A percentile compares a stretch with the other conserved stretches of the same genome.
Evolutionary conservation across 2,797 vertebrate genomes (phyloP).

Genomic region (Ctenopoma multispine): DNA sequence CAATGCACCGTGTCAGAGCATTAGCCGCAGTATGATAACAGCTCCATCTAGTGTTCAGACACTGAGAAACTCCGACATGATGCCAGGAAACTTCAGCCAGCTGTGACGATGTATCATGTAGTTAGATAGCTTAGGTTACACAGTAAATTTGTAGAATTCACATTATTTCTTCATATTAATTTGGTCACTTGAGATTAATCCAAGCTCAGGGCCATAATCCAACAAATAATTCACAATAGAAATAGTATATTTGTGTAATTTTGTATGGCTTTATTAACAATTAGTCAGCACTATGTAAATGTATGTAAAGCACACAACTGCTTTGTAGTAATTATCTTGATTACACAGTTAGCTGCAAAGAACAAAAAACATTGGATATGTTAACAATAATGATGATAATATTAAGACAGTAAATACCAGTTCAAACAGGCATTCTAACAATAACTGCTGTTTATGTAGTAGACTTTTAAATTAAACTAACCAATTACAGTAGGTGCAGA

Average conservation of each 20-base stretch:
- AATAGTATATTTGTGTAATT: neutral
- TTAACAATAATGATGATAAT: too few species aligned
- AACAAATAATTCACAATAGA: neutral
- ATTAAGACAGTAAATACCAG: too few species aligned
- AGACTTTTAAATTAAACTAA: too few species aligned
- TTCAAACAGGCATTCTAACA: too few species aligned
- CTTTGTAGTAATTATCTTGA: neutral
- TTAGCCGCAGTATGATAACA: slow-evolving; percentile 77
- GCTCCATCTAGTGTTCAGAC: slow-evolving; percentile 86
- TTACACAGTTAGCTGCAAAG: neutral
- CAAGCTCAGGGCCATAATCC: neutral
- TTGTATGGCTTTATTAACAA: neutral
- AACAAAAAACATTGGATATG: neutral
- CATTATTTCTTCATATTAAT: neutral
- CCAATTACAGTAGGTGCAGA: too few species aligned
- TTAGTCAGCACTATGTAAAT: neutral
- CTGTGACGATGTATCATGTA: neutral
- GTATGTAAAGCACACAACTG: neutral
- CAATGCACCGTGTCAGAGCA: neutral
- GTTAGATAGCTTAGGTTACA: neutral
- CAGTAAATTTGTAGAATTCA: neutral
- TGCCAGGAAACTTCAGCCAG: neutral
- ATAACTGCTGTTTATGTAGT: too few species aligned
- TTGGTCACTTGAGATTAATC: neutral
- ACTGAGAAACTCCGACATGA: neutral